A percentile compares a stretch with the other conserved stretches of the same genome.
Conservation (phyloP, 1,140 invertebrate species). For the Meteorus sp. region DNA sequence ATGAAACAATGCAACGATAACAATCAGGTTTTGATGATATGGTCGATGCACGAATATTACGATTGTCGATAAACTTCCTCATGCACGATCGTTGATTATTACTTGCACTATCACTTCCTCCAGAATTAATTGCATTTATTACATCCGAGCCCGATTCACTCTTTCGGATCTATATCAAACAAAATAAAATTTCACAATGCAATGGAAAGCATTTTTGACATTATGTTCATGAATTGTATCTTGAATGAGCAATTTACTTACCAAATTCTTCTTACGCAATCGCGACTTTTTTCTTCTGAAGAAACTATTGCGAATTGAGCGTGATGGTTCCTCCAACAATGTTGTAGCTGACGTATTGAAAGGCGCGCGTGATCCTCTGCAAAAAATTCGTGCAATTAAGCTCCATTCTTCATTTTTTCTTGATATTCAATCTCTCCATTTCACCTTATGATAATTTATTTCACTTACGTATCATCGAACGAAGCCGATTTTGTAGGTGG, state of each 20-base stretch:
- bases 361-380: slow-evolving; percentile 44
- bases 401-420: no score
- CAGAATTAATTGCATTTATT: slow-evolving; percentile 46
- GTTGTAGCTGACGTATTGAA: slow-evolving; percentile 56
- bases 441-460: no score
- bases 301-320: slow-evolving; percentile 56
- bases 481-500: slow-evolving; percentile 50
- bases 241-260: no score
- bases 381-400: no score
- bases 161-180: slow-evolving; percentile 54
- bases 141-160: slow-evolving; percentile 66
- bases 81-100: slow-evolving; percentile 42
- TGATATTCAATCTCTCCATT: no score
- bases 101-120: slow-evolving; percentile 51
- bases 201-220: no score
- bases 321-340: slow-evolving; percentile 51
- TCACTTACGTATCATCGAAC: slow-evolving; percentile 51
- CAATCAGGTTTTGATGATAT: slow-evolving; percentile 34
- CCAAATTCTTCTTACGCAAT: slow-evolving; percentile 64
- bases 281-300: slow-evolving; percentile 70
- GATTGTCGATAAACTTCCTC: slow-evolving; percentile 40
- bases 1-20: slow-evolving; percentile 41
- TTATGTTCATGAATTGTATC: no score
- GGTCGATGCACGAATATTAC: slow-evolving; percentile 28
- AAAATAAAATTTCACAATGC: no score